These are phyloP conservation scores for Scytalopus superciliaris DNA, from an alignment of 2,113 vertebrate genomes.

Conservation along the genomic window DNA sequence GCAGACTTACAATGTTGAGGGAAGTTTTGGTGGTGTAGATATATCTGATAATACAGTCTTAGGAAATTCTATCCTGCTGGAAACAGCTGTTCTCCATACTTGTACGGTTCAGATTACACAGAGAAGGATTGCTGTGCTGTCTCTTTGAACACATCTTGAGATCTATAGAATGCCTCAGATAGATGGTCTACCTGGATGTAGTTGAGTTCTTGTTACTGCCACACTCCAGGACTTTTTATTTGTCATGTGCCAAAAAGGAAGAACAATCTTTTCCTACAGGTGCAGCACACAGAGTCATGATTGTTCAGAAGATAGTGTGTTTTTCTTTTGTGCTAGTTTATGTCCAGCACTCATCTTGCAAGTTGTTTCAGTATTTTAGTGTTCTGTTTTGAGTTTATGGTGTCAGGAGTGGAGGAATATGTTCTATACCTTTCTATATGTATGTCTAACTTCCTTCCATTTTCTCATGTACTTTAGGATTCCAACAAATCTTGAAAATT, in stretches of 20 bases:
- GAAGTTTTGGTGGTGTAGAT: not conserved
- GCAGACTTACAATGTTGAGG: not conserved
- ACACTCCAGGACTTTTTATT: not conserved
- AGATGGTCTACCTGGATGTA: not conserved
- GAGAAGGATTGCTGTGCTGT: not conserved
- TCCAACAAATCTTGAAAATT: not conserved
- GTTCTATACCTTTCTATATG: not conserved
- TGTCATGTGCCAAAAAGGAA: not conserved
- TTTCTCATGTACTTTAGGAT: not conserved
- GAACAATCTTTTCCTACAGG: not conserved
- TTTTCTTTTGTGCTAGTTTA: not conserved
- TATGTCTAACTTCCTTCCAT: not conserved
- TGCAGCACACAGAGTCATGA: not conserved
- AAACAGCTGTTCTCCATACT: not conserved
- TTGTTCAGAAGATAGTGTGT: not conserved
- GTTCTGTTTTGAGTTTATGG: not conserved
- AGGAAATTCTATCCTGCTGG: not conserved
- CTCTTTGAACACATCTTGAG: not conserved
- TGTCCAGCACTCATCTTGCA: not conserved
- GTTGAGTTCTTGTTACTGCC: not conserved
- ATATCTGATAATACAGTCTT: not conserved
- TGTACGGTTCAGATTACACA: not conserved
- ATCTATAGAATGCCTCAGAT: not conserved
- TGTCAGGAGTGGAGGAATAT: not conserved
- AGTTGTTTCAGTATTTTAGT: not conserved